Evolutionary conservation across 2,888 invertebrate genomes (phyloP).

Genomic region (Argyra leucocephala): DNA sequence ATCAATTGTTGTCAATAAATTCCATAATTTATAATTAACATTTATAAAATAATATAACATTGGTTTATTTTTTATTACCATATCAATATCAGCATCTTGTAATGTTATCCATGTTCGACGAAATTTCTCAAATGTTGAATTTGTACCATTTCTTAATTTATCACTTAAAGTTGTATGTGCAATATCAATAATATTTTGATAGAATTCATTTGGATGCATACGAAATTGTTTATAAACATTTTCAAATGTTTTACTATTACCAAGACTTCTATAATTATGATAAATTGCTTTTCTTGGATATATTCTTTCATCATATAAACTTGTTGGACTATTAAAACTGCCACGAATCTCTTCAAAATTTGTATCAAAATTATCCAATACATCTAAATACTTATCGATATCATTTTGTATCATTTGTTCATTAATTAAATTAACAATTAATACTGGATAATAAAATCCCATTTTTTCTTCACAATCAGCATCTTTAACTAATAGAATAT

Average conservation of each 20-base stretch:
- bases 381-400: not conserved
- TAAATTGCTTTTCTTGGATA: not conserved
- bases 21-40: not conserved
- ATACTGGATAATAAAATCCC: not conserved
- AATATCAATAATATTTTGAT: constrained; percentile 4
- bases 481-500: not conserved
- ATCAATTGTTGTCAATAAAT: not conserved
- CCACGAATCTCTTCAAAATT: not conserved
- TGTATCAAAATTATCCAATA: constrained; percentile 5
- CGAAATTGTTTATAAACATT: constrained; percentile 1
- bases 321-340: not conserved
- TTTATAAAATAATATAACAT: constrained; percentile 8
- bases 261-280: not conserved
- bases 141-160: not conserved
- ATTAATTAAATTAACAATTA: not conserved
- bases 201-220: not conserved
- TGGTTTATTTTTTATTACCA: not conserved
- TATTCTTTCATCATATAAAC: not conserved
- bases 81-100: not conserved
- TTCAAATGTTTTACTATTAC: constrained; percentile 6
- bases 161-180: not conserved
- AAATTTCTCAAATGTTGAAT: constrained; percentile 2
- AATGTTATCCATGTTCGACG: not conserved
- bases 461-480: not conserved
- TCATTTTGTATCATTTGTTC: constrained; percentile 7